Percentiles rank a stretch among this genome's conserved stretches.
Evolutionary conservation across 2,888 invertebrate genomes (phyloP).

Genomic region (Trichacis sp.): DNA sequence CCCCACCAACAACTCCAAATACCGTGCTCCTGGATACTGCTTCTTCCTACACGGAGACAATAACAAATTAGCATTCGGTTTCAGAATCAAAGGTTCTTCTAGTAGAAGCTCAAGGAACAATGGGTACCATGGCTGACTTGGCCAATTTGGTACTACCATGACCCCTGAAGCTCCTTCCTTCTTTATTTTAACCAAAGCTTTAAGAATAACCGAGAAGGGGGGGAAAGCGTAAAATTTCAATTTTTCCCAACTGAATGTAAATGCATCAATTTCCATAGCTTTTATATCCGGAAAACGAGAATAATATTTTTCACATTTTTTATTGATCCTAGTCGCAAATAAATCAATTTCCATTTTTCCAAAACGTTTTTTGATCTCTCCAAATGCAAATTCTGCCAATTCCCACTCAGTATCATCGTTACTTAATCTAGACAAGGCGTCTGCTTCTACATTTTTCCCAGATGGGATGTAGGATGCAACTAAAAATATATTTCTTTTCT

Average conservation of each 20-base stretch:
- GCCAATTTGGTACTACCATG: slow-evolving; percentile 11
- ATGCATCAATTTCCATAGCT: slow-evolving; percentile 24
- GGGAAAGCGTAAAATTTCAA: slow-evolving; percentile 44
- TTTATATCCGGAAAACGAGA: slow-evolving; percentile 22
- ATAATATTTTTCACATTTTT: slow-evolving; percentile 19
- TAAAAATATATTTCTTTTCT: slow-evolving; percentile 2
- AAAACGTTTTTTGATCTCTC: slow-evolving; percentile 9
- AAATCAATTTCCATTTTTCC: slow-evolving; percentile 28
- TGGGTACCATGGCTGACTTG: slow-evolving; percentile 10
- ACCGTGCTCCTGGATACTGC: neutral
- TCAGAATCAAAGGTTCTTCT: neutral
- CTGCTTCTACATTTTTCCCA: slow-evolving; percentile 8
- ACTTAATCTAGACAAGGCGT: slow-evolving; percentile 6
- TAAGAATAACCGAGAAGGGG: slow-evolving; percentile 39
- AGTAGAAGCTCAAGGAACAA: neutral
- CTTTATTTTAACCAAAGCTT: slow-evolving; percentile 34
- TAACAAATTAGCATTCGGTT: neutral
- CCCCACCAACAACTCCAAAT: neutral
- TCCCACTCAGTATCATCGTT: slow-evolving; percentile 37
- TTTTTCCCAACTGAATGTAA: slow-evolving; percentile 27
- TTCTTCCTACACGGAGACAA: slow-evolving; percentile 7
- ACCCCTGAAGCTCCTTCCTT: slow-evolving; percentile 24
- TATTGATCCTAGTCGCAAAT: slow-evolving; percentile 34
- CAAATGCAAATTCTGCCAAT: slow-evolving; percentile 21
- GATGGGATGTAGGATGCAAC: slow-evolving; percentile 16